A percentile compares a stretch with the other conserved stretches of the same genome.
phyloP scores from a whole-genome alignment of 2,797 vertebrate genomes.

The Chanos chanos region DNA sequence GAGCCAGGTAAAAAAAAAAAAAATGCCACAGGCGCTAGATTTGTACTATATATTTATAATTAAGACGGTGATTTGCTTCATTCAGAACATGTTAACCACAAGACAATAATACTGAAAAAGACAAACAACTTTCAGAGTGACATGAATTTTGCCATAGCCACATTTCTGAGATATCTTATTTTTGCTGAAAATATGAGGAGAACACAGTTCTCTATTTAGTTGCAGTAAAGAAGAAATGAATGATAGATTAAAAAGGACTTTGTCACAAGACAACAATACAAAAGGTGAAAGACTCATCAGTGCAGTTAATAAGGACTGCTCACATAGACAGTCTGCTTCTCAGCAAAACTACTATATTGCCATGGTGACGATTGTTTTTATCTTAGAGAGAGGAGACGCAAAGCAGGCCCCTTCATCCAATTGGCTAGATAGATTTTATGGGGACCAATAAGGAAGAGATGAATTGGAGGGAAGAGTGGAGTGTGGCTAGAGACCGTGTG shows the following conservation, averaged over 20 bases:
- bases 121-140: too few species aligned
- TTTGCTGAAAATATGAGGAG: too few species aligned
- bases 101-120: too few species aligned
- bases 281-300: not conserved
- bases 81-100: too few species aligned
- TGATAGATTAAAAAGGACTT: not conserved
- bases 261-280: not conserved
- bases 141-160: too few species aligned
- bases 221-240: too few species aligned
- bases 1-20: not conserved
- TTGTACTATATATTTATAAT: too few species aligned
- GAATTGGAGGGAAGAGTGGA: too few species aligned
- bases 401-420: slow-evolving; percentile 29
- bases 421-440: slow-evolving; percentile 42
- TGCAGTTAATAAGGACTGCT: not conserved
- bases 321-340: slow-evolving; percentile 5
- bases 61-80: too few species aligned
- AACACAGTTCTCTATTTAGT: too few species aligned
- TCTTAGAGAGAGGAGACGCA: slow-evolving; percentile 5
- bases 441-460: slow-evolving; percentile 28
- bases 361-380: slow-evolving; percentile 36
- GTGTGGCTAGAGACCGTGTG: not conserved
- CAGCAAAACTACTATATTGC: slow-evolving; percentile 29
- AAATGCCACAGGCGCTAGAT: not conserved
- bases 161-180: too few species aligned